These are phyloP conservation scores for Thecophora atra DNA, from an alignment of 2,888 invertebrate genomes.

Conservation along the genomic window DNA sequence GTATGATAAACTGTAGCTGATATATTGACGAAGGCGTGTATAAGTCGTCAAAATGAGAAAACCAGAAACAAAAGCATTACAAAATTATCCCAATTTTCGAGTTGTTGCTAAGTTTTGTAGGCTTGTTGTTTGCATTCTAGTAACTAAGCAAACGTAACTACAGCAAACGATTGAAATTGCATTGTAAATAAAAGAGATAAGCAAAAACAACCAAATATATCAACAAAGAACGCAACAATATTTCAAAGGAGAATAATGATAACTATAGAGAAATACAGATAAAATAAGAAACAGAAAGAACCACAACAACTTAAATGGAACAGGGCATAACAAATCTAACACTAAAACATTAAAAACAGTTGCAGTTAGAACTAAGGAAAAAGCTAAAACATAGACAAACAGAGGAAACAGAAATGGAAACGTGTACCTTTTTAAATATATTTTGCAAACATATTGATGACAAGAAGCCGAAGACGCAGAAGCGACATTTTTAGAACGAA, in stretches of 20 bases:
- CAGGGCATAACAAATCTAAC: background rate
- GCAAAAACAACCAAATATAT: background rate
- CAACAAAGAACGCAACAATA: background rate
- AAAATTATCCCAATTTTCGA: too few species aligned
- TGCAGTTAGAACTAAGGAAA: background rate
- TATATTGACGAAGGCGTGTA: too few species aligned
- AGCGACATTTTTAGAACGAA: background rate
- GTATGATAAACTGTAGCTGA: too few species aligned
- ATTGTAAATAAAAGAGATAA: background rate
- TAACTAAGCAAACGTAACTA: too few species aligned
- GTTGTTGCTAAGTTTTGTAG: too few species aligned
- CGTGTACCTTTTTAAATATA: constrained; percentile 36
- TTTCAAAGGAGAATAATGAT: background rate
- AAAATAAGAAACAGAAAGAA: background rate
- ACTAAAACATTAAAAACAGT: background rate
- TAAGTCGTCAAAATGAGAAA: too few species aligned
- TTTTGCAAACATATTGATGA: constrained; percentile 21
- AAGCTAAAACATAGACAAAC: constrained; percentile 12
- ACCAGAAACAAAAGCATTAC: too few species aligned
- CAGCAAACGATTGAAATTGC: background rate
- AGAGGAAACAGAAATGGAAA: constrained; percentile 33
- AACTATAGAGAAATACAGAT: background rate
- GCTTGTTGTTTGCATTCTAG: too few species aligned
- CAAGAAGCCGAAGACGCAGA: background rate
- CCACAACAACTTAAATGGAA: constrained; percentile 26